Evolutionary conservation across 2,888 invertebrate species (phyloP), one percentile per base, ranked within the genome.

Genomic region (Ellobium chinense): DNA sequence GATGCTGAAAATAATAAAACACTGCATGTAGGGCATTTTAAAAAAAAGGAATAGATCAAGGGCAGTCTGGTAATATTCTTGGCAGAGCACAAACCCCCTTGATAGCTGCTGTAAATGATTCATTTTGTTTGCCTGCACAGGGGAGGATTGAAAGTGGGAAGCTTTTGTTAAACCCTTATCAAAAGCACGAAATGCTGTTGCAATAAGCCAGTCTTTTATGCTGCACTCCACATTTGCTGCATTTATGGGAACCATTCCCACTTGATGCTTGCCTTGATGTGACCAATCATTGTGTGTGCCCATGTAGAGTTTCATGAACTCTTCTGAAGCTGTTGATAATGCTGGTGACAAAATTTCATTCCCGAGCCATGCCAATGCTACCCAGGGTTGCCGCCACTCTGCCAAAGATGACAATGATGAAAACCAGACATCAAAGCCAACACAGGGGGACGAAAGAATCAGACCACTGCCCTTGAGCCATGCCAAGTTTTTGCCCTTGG

Each of bases 401-500:
- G 18, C 46, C 68, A 69, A 29, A n/a, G n/a, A 78, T 12, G 36
- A 78, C 12, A 62, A 34, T 34, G 34, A n/a, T n/a, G 58, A 56
- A 54, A 56, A 70, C 58, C 58, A 46, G 46, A 58, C 31, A 7
- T 58, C 39, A 46, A n/a, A 56, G 37, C 39, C 58, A 69, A 54
- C 27, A 70, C 62, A 70, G 46, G 12, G 27, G 24, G 54, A n/a
- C 29, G 24, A 70, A 54, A 27, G 60, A 39, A 46, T 46, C 62
- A 69, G 78, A 79, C 73, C 73, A 73, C 58, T 58, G 73, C 58
- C 58, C 58, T 39, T 66, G 29, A 79, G 54, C 58, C 73, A 58
- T 66, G 73, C 73, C 79, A 79, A 73, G 37, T 39, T 73, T 54
- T 54, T 78, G 78, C 79, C 79, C 66, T 66, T 58, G 79, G 70